Percentiles rank a stretch among this genome's conserved stretches.
Evolutionary conservation across 2,888 invertebrate genomes (phyloP).

Genomic region (Tenthredo notha): DNA sequence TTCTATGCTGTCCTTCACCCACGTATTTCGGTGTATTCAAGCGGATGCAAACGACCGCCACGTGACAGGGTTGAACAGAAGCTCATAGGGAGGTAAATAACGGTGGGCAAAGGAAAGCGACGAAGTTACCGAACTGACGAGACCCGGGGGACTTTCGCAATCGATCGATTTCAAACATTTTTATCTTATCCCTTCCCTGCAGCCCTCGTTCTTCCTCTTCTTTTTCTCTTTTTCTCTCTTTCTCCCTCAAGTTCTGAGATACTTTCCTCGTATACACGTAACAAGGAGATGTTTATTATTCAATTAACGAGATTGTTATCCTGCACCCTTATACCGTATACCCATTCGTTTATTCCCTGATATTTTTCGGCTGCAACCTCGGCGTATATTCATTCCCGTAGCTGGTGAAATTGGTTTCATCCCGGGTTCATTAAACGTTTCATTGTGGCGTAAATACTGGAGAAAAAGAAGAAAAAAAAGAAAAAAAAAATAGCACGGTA

Average conservation of each 20-base stretch:
- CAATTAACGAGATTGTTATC: constrained; percentile 23
- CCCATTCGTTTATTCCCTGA: not conserved
- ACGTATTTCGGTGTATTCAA: constrained; percentile 27
- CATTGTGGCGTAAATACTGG: constrained; percentile 58
- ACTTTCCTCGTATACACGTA: not conserved
- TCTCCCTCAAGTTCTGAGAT: not conserved
- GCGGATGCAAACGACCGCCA: constrained; percentile 45
- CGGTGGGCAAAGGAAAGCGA: constrained; percentile 23
- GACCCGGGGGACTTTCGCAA: not conserved
- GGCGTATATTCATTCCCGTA: not conserved
- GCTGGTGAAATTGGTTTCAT: constrained; percentile 38
- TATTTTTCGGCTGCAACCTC: constrained; percentile 8
- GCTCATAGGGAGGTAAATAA: constrained; percentile 38
- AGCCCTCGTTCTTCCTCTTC: not conserved
- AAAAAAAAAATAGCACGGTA: constrained; percentile 50
- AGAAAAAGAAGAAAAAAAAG: too few relatives aligned
- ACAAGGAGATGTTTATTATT: not conserved
- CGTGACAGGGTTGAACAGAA: constrained; percentile 48
- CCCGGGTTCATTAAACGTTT: constrained; percentile 62
- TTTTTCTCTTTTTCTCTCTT: not conserved
- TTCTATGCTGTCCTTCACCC: not conserved
- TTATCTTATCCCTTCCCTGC: not conserved
- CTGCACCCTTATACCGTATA: not conserved
- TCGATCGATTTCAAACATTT: constrained; percentile 10
- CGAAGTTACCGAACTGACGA: constrained; percentile 10